Percentiles rank a stretch among this genome's conserved stretches.
Evolutionary conservation across 2,113 vertebrate species (phyloP).

Genomic region (Neopipo cinnamomea): DNA sequence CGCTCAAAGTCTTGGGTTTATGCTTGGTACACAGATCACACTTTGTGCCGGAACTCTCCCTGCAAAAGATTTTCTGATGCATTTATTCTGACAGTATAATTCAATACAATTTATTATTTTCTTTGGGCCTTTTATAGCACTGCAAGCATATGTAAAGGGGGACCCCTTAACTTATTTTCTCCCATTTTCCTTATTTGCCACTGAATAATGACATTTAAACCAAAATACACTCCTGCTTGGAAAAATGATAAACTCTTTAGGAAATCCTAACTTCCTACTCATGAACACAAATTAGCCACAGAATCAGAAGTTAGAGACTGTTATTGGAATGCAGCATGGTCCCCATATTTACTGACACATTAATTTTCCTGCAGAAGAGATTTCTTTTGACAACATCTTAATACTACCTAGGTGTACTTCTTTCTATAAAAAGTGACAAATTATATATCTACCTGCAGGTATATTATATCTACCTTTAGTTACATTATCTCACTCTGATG

Average conservation of each 20-base stretch:
- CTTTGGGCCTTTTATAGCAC: neutral
- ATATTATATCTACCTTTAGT: too few relatives aligned
- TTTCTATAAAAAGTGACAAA: constrained; percentile 14
- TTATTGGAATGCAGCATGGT: neutral
- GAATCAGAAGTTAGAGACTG: neutral
- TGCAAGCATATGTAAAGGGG: neutral
- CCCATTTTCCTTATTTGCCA: neutral
- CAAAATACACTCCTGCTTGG: neutral
- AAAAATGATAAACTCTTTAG: neutral
- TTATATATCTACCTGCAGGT: neutral
- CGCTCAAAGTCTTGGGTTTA: neutral
- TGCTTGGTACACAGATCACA: neutral
- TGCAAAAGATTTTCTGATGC: neutral
- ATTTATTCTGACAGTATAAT: neutral
- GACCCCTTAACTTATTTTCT: neutral
- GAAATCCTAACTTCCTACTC: neutral
- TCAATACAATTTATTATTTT: neutral
- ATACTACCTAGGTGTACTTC: neutral
- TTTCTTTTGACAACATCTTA: neutral
- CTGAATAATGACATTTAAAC: neutral
- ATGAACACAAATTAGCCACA: neutral
- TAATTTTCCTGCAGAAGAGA: neutral
- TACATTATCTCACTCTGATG: neutral
- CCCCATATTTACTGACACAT: neutral
- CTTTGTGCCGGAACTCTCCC: neutral